Percentiles rank a stretch among this genome's conserved stretches.
These are phyloP conservation scores for Pelodiscus sinensis DNA, from an alignment of 2,113 vertebrate genomes.

Conservation along the genomic window DNA sequence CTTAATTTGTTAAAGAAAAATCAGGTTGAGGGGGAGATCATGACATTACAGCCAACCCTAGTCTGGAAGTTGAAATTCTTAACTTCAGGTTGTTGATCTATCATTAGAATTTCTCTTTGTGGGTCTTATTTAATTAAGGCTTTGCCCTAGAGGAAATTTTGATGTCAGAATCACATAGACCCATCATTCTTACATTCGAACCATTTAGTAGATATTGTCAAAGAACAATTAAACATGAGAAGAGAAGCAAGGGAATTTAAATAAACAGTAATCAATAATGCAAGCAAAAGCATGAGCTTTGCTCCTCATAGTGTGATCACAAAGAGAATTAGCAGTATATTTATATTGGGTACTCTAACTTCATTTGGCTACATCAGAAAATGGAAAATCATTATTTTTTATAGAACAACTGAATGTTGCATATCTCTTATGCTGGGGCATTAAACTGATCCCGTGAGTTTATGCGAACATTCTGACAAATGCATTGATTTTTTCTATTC, in stretches of 20 bases:
- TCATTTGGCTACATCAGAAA: conserved; percentile 75
- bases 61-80: conserved; percentile 2
- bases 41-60: conserved; percentile 24
- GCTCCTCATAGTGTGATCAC: conserved; percentile 60
- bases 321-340: conserved; percentile 73
- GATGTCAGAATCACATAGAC: conserved; percentile 32
- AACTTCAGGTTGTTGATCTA: conserved; percentile 59
- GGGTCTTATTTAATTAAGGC: conserved; percentile 48
- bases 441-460: conserved; percentile 69
- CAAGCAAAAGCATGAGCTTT: conserved; percentile 61
- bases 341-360: conserved; percentile 66
- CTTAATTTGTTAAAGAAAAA: not conserved
- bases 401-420: conserved; percentile 31
- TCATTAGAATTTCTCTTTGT: conserved; percentile 44
- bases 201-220: conserved; percentile 63
- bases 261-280: conserved; percentile 69
- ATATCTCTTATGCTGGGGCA: conserved; percentile 64
- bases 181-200: conserved; percentile 55
- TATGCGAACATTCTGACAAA: conserved; percentile 53
- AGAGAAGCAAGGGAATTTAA: conserved; percentile 72
- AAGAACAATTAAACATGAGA: conserved; percentile 52
- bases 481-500: conserved; percentile 63
- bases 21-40: not conserved
- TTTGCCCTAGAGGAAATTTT: conserved; percentile 40
- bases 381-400: conserved; percentile 71